Evolutionary conservation across 2,888 invertebrate genomes (phyloP).

Genomic region (Mesorhabditis spiculigera): DNA sequence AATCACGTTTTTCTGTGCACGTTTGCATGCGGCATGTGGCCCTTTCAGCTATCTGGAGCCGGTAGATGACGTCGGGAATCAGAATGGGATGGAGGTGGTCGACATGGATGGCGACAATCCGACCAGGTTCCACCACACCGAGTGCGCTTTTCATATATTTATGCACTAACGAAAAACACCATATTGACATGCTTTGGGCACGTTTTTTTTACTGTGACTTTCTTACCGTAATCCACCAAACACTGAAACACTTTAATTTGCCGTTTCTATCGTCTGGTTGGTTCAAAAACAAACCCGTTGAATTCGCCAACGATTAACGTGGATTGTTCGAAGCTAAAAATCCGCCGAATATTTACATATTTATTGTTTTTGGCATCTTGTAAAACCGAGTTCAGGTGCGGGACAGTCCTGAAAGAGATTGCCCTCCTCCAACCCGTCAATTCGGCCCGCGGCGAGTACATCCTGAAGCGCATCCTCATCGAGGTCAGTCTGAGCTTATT

Average conservation of each 20-base stretch:
- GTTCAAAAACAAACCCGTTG: no score
- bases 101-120: neutral
- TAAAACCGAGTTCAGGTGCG: neutral
- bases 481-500: neutral
- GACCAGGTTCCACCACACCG: neutral
- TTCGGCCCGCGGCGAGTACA: neutral
- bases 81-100: neutral
- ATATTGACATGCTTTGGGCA: no score
- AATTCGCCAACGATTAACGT: no score
- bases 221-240: no score
- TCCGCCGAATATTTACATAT: no score
- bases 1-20: no score
- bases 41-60: neutral
- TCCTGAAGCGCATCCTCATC: slow-evolving; percentile 1
- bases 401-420: slow-evolving; percentile 4
- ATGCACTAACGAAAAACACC: neutral
- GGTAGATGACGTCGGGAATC: neutral
- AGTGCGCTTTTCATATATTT: neutral
- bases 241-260: no score
- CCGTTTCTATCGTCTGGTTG: no score
- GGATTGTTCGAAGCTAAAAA: no score
- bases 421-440: slow-evolving; percentile 3
- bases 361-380: no score
- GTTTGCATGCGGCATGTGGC: no score
- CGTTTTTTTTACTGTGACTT: no score